These are phyloP conservation scores for Eolophus roseicapilla DNA, from an alignment of 2,113 vertebrate genomes.

Conservation along the genomic window DNA sequence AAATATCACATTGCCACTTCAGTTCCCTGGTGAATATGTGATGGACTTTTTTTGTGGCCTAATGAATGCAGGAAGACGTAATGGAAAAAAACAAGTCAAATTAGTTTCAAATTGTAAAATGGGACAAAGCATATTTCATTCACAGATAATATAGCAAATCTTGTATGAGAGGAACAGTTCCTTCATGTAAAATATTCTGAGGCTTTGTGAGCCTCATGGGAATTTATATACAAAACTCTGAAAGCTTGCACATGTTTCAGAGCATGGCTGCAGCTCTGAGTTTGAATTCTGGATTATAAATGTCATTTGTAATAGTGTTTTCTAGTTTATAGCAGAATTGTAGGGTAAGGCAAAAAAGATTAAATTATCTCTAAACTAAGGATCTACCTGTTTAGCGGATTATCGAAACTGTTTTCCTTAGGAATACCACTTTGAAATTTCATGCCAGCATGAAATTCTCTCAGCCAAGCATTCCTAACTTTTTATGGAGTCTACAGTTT, in stretches of 20 bases:
- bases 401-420: background rate
- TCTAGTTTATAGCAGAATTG: background rate
- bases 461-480: background rate
- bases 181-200: background rate
- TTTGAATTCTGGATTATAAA: background rate
- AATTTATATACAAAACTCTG: background rate
- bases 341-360: background rate
- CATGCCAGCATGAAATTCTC: background rate
- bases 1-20: background rate
- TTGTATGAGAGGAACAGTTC: background rate
- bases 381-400: background rate
- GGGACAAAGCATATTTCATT: background rate
- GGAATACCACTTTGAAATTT: background rate
- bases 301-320: background rate
- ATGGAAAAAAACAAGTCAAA: background rate
- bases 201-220: background rate
- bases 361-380: background rate
- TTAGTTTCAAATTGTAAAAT: background rate
- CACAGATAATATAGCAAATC: background rate
- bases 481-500: background rate
- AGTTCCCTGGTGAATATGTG: background rate
- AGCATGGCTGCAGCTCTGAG: background rate
- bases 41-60: background rate
- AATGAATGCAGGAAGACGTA: background rate
- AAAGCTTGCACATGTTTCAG: background rate